Evolutionary conservation across 2,888 invertebrate genomes (phyloP).

Genomic region (Tenodera sinensis): DNA sequence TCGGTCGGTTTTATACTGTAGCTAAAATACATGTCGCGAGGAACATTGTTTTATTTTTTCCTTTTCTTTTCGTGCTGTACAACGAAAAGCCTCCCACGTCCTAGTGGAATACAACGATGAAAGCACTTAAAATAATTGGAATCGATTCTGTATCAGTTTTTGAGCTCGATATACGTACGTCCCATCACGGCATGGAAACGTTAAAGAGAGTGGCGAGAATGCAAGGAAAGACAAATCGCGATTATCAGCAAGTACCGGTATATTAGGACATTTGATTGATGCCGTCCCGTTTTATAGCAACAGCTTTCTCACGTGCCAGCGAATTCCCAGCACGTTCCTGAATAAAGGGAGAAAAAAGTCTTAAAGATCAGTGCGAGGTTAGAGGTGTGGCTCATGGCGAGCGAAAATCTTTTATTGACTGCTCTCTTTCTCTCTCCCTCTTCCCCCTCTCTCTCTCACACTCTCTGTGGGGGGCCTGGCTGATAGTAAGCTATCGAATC

Average conservation of each 20-base stretch:
- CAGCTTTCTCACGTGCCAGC: neutral
- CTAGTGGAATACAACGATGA: neutral
- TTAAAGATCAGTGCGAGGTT: neutral
- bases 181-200: neutral
- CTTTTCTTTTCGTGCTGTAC: neutral
- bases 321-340: neutral
- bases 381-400: neutral
- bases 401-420: neutral
- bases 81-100: neutral
- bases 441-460: too few species aligned
- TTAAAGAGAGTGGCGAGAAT: neutral
- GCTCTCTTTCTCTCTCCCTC: neutral
- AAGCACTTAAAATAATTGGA: conserved; percentile 11
- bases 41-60: neutral
- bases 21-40: neutral
- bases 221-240: neutral
- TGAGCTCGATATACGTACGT: neutral
- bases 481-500: too few species aligned
- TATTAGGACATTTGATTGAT: neutral
- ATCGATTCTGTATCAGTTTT: conserved; percentile 6
- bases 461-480: too few species aligned
- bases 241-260: neutral
- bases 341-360: neutral
- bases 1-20: too few species aligned
- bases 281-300: neutral